phyloP scores from a whole-genome alignment of 2,888 invertebrate genomes.

The Melanophora roralis region DNA sequence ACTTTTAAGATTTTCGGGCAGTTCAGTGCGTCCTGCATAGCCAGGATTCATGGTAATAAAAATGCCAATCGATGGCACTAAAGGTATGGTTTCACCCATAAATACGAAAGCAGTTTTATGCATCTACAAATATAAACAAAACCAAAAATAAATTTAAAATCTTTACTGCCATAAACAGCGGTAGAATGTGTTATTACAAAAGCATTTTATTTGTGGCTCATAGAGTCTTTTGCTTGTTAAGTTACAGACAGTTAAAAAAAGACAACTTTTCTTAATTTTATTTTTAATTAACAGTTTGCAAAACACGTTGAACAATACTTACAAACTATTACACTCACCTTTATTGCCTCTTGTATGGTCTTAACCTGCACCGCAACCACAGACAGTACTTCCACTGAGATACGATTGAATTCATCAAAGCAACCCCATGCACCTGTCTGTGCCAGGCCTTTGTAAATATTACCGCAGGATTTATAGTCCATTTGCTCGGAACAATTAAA shows the following conservation, averaged over 20 bases:
- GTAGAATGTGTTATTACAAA: background rate
- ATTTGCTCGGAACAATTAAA: constrained; percentile 99
- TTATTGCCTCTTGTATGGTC: constrained; percentile 91
- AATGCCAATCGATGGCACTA: constrained; percentile 90
- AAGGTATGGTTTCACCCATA: constrained; percentile 88
- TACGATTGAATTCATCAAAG: constrained; percentile 98
- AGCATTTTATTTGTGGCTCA: constrained; percentile 31
- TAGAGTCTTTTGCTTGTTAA: background rate
- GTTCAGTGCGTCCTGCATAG: constrained; percentile 93
- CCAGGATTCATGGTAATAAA: constrained; percentile 99
- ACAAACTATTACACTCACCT: constrained; percentile 76
- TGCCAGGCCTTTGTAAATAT: constrained; percentile 95
- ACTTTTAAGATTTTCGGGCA: constrained; percentile 85
- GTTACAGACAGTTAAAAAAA: background rate
- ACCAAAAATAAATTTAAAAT: constrained; percentile 29
- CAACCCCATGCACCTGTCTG: constrained; percentile 99
- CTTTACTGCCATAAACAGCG: constrained; percentile 29
- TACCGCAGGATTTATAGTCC: constrained; percentile 97
- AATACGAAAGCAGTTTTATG: constrained; percentile 90
- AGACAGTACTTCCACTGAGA: constrained; percentile 96
- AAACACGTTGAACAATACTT: constrained; percentile 22
- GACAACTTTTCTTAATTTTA: background rate
- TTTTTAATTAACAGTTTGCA: constrained; percentile 40
- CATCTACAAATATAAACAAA: constrained; percentile 67
- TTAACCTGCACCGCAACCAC: constrained; percentile 97